These are phyloP conservation scores for Nixonia krombeini DNA, from an alignment of 1,140 invertebrate species.

Conservation along the genomic window DNA sequence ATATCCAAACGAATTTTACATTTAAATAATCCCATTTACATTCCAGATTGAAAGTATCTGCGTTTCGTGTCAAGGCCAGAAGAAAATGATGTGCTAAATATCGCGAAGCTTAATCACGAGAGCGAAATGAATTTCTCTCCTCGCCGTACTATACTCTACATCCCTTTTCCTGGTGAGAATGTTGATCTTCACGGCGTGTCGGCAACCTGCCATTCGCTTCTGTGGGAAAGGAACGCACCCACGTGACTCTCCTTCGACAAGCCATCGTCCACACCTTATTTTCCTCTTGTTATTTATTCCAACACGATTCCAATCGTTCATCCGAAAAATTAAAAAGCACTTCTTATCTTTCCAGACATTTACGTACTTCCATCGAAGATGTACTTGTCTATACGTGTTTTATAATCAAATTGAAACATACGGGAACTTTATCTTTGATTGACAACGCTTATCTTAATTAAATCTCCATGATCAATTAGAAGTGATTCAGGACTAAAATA, in stretches of 20 bases:
- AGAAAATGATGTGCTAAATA: not conserved
- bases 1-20: too few relatives aligned
- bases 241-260: slow-evolving; percentile 49
- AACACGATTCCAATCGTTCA: slow-evolving; percentile 33
- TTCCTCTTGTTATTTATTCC: slow-evolving; percentile 31
- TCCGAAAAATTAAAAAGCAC: slow-evolving; percentile 32
- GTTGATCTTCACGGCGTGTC: slow-evolving; percentile 14
- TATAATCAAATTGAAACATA: too few relatives aligned
- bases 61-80: too few relatives aligned
- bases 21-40: too few relatives aligned
- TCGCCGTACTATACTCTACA: slow-evolving; percentile 12
- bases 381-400: not conserved
- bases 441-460: too few relatives aligned
- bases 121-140: slow-evolving; percentile 26
- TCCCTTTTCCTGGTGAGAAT: slow-evolving; percentile 31
- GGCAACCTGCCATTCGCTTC: slow-evolving; percentile 20
- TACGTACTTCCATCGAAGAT: not conserved
- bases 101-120: slow-evolving; percentile 5
- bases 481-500: too few relatives aligned
- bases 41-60: too few relatives aligned
- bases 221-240: slow-evolving; percentile 57
- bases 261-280: slow-evolving; percentile 38
- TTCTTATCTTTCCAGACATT: not conserved
- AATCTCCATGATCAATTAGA: too few relatives aligned
- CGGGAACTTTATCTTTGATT: too few relatives aligned